Conservation (phyloP, 2,888 invertebrate species). For the Machimus rusticus region DNA sequence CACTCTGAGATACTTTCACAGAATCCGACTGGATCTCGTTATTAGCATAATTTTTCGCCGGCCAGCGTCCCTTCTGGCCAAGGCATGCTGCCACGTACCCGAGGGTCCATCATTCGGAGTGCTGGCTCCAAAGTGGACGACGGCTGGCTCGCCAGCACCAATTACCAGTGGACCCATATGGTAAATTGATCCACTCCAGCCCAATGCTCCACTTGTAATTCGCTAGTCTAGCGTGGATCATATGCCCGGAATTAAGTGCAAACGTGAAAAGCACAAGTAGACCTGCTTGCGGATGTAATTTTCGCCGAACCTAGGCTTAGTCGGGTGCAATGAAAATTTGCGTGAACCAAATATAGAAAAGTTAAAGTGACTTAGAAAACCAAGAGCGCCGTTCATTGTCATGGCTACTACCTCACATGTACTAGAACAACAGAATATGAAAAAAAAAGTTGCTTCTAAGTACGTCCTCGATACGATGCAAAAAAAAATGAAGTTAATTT, state of each 20-base stretch:
- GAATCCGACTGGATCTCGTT: slow-evolving; percentile 22
- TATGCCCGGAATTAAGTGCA: slow-evolving; percentile 25
- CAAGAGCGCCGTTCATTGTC: no score
- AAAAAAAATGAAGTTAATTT: no score
- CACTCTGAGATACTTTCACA: slow-evolving; percentile 24
- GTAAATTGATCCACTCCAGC: slow-evolving; percentile 21
- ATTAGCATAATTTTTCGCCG: slow-evolving; percentile 23
- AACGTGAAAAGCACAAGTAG: slow-evolving; percentile 29
- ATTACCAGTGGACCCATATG: slow-evolving; percentile 39
- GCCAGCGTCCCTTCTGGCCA: neutral
- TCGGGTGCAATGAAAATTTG: slow-evolving; percentile 18
- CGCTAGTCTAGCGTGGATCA: slow-evolving; percentile 30
- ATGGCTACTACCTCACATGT: no score
- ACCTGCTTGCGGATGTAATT: slow-evolving; percentile 1
- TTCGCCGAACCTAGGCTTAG: neutral
- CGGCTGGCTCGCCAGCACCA: neutral
- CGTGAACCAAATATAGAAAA: slow-evolving; percentile 22
- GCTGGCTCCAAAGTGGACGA: neutral
- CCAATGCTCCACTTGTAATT: slow-evolving; percentile 43
- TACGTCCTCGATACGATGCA: no score
- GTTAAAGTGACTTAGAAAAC: neutral
- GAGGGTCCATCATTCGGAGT: slow-evolving; percentile 21
- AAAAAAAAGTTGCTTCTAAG: no score
- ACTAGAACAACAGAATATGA: no score
- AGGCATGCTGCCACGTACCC: neutral